phyloP scores from a whole-genome alignment of 2,797 vertebrate species.

The Hozukius guyotensis region DNA sequence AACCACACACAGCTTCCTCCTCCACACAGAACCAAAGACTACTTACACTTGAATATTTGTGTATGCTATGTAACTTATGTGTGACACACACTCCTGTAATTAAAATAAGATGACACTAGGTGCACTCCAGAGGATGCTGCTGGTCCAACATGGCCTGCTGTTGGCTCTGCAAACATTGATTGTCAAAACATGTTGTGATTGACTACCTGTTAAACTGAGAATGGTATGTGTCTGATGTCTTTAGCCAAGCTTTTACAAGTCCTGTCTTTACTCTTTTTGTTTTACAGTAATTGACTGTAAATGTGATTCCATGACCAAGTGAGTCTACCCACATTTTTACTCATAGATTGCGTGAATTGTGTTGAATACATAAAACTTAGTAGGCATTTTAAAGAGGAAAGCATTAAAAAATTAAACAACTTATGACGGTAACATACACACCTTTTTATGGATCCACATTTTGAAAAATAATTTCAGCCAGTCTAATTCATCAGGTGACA shows the following conservation, averaged over 20 bases:
- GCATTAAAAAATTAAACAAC: background rate
- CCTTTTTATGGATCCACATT: background rate
- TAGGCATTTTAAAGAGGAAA: background rate
- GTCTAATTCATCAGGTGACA: background rate
- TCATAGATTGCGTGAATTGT: background rate
- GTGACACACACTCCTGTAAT: background rate
- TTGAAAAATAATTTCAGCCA: background rate
- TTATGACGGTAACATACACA: background rate
- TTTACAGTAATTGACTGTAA: background rate
- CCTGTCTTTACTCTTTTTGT: background rate
- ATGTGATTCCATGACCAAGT: background rate
- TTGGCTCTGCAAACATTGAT: background rate
- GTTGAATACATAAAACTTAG: background rate
- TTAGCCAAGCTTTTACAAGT: background rate
- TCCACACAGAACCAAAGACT: background rate
- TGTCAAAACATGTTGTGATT: slow-evolving; percentile 7
- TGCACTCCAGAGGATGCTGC: background rate
- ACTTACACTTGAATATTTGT: background rate
- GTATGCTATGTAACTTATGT: background rate
- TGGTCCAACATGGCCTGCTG: background rate
- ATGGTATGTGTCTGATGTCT: background rate
- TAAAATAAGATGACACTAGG: background rate
- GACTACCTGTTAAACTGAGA: background rate
- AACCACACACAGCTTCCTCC: background rate
- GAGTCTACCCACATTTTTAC: background rate